Evolutionary conservation across 1,140 invertebrate species (phyloP), one percentile per base, ranked within the genome.

Genomic region (Psilanteris sp.): DNA sequence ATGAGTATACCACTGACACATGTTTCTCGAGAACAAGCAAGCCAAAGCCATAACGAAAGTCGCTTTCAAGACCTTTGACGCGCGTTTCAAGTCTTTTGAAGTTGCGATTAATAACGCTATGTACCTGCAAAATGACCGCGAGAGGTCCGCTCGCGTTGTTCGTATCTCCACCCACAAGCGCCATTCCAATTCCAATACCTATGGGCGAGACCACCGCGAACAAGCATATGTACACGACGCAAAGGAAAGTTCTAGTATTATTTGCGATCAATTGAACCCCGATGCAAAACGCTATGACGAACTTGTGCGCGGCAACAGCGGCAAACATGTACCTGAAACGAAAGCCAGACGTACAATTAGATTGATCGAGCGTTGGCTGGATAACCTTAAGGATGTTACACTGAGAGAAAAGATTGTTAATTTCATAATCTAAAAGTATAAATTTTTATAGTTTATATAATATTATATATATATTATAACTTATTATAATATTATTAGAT

Each of bases 251-350:
- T 39, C 90, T 92, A 0, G 93, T 94, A 14, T 90, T 90, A 1
- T 91, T 91, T 9, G 92, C 91, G 14, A 93, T 92, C 34, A 96
- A 80, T 79, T 96, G 94, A 1, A 95, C 90, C 16, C 94, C 94
- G 55, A 96, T 94, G 82, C 94, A 95, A 78, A 96, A 95, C 1
- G 95, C 94, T 39, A 97, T 94, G 4, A 97, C 95, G 43, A 96
- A 91, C 85, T 97, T 97, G 84, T 97, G 96, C 1, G 96, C 93
- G 0, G 94, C 92, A 9, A 97, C 92, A 1, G 96, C 96, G 4
- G 92, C 92, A 59, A 97, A 93, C 90, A 96, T 92, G 79, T 93
- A 93, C 90, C 90, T 59, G 5, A 31, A 70, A 50, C 20, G 54
- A 39, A 34, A 32, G 3, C 3, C 18, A 14, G n/a, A n/a, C n/a